These are phyloP conservation scores for Pocillopora meandrina DNA, from an alignment of 92 coral and sea anemone genomes.

Conservation along the genomic window DNA sequence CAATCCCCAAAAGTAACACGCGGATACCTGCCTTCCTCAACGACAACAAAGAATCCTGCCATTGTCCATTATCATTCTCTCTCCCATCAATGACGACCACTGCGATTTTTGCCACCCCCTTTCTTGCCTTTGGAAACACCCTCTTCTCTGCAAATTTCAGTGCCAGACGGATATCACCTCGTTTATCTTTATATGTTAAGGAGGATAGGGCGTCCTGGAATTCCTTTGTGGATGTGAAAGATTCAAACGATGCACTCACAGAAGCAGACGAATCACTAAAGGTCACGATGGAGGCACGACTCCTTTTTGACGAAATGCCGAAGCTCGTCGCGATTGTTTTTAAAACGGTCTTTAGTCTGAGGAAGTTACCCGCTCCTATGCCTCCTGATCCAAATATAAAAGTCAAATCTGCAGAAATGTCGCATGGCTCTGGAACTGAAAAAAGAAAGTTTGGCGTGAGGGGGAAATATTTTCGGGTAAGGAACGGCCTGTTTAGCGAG, in stretches of 20 bases:
- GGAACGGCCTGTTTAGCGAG: background rate
- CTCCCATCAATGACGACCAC: slow-evolving; percentile 29
- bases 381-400: slow-evolving; percentile 58
- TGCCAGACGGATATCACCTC: slow-evolving; percentile 23
- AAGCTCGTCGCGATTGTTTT: slow-evolving; percentile 52
- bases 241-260: background rate
- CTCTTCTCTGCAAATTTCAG: slow-evolving; percentile 22
- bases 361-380: slow-evolving; percentile 39
- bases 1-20: slow-evolving; percentile 25
- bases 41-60: slow-evolving; percentile 11
- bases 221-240: slow-evolving; percentile 16
- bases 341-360: slow-evolving; percentile 35
- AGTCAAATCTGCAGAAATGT: slow-evolving; percentile 55
- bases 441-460: background rate
- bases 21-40: slow-evolving; percentile 22
- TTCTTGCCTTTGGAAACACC: slow-evolving; percentile 32
- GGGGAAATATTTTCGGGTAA: background rate
- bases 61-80: background rate
- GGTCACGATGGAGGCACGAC: slow-evolving; percentile 47
- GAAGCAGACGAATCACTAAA: slow-evolving; percentile 24
- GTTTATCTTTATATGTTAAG: background rate
- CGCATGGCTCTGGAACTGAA: slow-evolving; percentile 38
- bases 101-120: slow-evolving; percentile 34
- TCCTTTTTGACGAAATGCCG: slow-evolving; percentile 27
- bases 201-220: slow-evolving; percentile 7